Evolutionary conservation across 2,888 invertebrate genomes (phyloP).

Genomic region (Ophraella communa): DNA sequence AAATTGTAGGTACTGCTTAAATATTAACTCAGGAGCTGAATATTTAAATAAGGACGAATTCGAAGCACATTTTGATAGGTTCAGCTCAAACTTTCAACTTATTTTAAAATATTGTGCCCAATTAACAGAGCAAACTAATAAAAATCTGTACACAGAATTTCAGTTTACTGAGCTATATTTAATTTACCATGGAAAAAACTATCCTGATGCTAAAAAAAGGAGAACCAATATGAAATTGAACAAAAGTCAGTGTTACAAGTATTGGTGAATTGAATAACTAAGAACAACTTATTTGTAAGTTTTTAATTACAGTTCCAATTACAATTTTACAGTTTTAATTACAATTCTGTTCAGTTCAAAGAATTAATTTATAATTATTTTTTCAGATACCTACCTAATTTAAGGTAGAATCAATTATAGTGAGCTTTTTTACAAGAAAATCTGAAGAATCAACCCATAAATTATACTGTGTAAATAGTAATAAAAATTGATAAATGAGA

Average conservation of each 20-base stretch:
- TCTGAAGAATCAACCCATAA: too few species aligned
- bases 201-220: constrained; percentile 20
- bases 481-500: too few species aligned
- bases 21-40: constrained; percentile 40
- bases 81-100: constrained; percentile 48
- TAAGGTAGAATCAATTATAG: too few species aligned
- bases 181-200: constrained; percentile 39
- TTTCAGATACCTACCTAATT: too few species aligned
- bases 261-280: constrained; percentile 12
- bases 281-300: neutral
- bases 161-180: constrained; percentile 47
- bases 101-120: constrained; percentile 52
- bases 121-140: constrained; percentile 49
- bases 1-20: constrained; percentile 52
- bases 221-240: neutral
- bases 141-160: constrained; percentile 50
- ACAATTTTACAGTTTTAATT: too few species aligned
- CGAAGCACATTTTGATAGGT: constrained; percentile 41
- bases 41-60: constrained; percentile 38
- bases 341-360: too few species aligned
- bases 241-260: constrained; percentile 8
- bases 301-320: neutral
- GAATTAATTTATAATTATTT: too few species aligned
- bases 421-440: too few species aligned
- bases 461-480: too few species aligned